Conservation (phyloP, 2,113 vertebrate species). For the Corythoichthys haematopterus region DNA sequence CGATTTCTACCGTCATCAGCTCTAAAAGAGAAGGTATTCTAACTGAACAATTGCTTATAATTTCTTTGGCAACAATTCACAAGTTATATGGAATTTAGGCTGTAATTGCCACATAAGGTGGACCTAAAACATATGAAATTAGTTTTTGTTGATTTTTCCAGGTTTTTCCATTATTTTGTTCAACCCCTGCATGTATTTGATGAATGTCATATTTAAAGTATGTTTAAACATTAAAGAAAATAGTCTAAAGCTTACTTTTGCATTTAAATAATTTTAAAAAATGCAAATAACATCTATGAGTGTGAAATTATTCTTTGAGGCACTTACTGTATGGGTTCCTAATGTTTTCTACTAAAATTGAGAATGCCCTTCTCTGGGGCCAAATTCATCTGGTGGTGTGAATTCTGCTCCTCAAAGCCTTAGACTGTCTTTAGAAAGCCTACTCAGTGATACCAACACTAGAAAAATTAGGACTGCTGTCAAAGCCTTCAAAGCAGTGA, state of each 20-base stretch:
- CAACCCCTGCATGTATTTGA: background rate
- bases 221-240: no score
- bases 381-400: background rate
- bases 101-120: no score
- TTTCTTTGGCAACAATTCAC: no score
- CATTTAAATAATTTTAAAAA: background rate
- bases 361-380: background rate
- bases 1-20: no score
- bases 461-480: background rate
- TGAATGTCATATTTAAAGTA: background rate
- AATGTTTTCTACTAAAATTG: background rate
- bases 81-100: no score
- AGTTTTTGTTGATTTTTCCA: no score
- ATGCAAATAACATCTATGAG: background rate
- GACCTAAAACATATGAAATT: no score
- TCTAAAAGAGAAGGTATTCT: no score
- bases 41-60: no score
- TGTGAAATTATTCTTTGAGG: background rate
- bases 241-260: no score
- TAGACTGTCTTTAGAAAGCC: background rate
- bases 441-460: background rate
- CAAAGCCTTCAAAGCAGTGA: slow-evolving; percentile 10
- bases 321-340: background rate
- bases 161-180: no score
- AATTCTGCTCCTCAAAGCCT: background rate